Evolutionary conservation across 1,140 invertebrate genomes (phyloP).

Genomic region (Cryptotermes secundus): DNA sequence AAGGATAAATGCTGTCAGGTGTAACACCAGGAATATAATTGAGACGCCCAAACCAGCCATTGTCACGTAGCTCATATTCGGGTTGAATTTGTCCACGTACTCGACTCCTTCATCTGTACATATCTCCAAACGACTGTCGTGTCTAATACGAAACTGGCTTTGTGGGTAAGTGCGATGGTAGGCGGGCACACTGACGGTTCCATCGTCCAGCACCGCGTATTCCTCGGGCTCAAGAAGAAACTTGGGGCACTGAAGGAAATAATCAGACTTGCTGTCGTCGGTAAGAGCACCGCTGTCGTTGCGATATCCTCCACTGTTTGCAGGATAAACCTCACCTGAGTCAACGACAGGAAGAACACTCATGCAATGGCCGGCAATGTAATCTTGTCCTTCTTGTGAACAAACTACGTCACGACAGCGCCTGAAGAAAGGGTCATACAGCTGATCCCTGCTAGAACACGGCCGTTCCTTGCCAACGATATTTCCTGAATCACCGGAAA

Average conservation of each 20-base stretch:
- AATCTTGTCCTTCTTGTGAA: not conserved
- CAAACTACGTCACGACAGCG: constrained; percentile 47
- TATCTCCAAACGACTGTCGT: constrained; percentile 42
- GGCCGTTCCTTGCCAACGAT: constrained; percentile 45
- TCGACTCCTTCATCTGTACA: constrained; percentile 37
- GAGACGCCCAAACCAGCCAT: constrained; percentile 51
- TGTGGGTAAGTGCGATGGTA: constrained; percentile 44
- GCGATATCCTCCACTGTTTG: not conserved
- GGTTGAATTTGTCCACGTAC: constrained; percentile 47
- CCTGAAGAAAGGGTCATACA: constrained; percentile 57
- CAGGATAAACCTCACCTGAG: not conserved
- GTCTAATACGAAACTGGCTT: constrained; percentile 43
- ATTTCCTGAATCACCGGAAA: constrained; percentile 37
- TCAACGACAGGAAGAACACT: not conserved
- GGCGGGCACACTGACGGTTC: constrained; percentile 46
- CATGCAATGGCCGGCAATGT: not conserved
- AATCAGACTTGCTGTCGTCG: constrained; percentile 32
- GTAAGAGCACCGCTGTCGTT: not conserved
- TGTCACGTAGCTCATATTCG: constrained; percentile 50
- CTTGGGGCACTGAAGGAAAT: constrained; percentile 46
- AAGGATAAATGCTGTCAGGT: constrained; percentile 50
- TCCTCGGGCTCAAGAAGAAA: constrained; percentile 49
- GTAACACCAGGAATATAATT: constrained; percentile 51
- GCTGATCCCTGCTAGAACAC: constrained; percentile 43
- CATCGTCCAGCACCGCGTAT: constrained; percentile 45